Conservation (phyloP, 1,140 invertebrate species). For the Aphelinus certus region DNA sequence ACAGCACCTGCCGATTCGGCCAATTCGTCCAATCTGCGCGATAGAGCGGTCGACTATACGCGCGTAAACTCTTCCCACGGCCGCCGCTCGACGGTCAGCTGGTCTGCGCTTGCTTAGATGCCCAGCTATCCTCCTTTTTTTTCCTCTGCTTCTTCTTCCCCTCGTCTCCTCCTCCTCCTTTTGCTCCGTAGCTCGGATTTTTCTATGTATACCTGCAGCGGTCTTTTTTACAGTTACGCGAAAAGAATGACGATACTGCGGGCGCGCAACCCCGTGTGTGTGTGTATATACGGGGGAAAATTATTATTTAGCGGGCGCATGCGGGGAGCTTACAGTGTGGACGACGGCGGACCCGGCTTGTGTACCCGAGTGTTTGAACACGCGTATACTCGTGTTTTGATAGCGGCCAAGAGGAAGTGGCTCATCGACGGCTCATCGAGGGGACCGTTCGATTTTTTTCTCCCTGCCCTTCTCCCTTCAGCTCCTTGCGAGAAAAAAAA, state of each 20-base stretch:
- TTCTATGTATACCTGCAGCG: conserved; percentile 53
- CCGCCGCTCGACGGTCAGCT: conserved; percentile 65
- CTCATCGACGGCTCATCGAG: no score
- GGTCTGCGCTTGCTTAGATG: conserved; percentile 53
- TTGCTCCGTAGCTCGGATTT: conserved; percentile 55
- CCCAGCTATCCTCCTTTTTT: conserved; percentile 29
- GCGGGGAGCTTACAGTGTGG: no score
- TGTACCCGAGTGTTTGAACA: no score
- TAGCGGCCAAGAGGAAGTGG: no score
- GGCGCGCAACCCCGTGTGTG: background rate
- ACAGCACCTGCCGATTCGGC: no score
- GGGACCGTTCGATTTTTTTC: no score
- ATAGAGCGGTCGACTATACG: conserved; percentile 24
- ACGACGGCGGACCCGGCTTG: no score
- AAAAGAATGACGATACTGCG: conserved; percentile 8
- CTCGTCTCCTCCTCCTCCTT: conserved; percentile 46
- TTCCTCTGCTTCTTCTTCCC: conserved; percentile 35
- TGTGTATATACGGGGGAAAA: conserved; percentile 11
- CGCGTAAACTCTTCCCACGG: conserved; percentile 59
- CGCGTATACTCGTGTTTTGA: no score
- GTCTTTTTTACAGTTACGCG: conserved; percentile 53
- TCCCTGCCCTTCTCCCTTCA: no score
- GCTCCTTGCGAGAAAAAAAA: no score
- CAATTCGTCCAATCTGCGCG: no score
- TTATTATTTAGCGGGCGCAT: conserved; percentile 29